A percentile compares a stretch with the other conserved stretches of the same genome.
Conservation (phyloP, 2,797 vertebrate species). For the Spinus pinus region DNA sequence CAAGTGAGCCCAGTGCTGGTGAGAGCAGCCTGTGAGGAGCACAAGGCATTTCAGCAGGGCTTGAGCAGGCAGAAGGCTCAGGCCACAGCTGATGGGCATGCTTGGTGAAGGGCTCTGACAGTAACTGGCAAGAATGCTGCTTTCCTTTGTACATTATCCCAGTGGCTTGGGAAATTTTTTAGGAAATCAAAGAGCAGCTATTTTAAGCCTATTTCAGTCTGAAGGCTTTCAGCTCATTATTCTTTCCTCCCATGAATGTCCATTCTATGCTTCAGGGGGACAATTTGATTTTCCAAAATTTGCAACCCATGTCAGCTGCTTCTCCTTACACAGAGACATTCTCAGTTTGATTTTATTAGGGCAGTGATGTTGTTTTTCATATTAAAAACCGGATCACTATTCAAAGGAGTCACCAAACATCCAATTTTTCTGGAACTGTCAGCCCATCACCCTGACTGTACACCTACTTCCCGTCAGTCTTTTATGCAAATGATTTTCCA, state of each 20-base stretch:
- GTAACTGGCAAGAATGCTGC: background rate
- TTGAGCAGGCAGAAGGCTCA: background rate
- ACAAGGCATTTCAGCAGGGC: background rate
- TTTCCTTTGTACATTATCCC: background rate
- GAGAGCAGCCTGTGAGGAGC: background rate
- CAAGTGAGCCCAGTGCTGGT: rapidly evolving
- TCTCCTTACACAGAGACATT: background rate
- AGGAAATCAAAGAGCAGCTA: background rate
- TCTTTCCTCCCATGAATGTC: background rate
- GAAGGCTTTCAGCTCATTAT: background rate
- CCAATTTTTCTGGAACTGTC: background rate
- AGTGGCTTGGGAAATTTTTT: background rate
- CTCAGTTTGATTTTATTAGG: background rate
- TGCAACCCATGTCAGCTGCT: background rate
- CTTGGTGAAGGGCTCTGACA: background rate
- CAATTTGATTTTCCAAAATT: background rate
- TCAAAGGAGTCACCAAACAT: background rate
- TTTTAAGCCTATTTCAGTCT: background rate
- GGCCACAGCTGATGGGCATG: background rate
- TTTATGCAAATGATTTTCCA: background rate
- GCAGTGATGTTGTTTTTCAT: background rate
- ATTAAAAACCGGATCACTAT: background rate
- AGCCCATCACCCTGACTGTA: background rate
- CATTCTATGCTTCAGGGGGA: background rate
- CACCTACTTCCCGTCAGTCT: background rate